Percentiles rank a stretch among this genome's conserved stretches.
Conservation (phyloP, 2,888 invertebrate species). For the Orthonychiurus folsomi region DNA sequence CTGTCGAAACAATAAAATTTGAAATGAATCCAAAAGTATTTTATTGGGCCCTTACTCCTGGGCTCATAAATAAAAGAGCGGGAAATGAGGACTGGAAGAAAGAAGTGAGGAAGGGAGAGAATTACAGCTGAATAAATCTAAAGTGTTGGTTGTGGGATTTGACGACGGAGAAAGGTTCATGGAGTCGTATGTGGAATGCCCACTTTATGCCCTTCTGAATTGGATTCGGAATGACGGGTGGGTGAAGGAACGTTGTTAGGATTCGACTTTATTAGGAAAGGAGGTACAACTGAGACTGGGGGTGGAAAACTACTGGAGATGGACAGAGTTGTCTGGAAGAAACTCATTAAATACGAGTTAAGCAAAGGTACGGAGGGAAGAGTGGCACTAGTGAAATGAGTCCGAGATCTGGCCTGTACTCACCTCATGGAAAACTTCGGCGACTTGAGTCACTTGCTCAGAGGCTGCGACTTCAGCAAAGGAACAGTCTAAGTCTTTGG, state of each 20-base stretch:
- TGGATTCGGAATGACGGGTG: background rate
- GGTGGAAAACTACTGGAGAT: background rate
- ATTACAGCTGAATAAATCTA: too few relatives aligned
- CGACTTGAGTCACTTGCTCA: slow-evolving; percentile 71
- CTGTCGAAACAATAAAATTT: too few relatives aligned
- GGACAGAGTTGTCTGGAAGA: background rate
- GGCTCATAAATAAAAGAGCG: too few relatives aligned
- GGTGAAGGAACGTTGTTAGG: background rate
- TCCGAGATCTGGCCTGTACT: slow-evolving; percentile 8
- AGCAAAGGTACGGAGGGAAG: background rate
- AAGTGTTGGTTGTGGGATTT: too few relatives aligned
- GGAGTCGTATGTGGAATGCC: background rate
- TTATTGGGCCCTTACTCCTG: too few relatives aligned
- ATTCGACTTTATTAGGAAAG: too few relatives aligned
- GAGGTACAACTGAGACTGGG: background rate
- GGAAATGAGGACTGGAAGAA: too few relatives aligned
- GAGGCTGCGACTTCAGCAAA: slow-evolving; percentile 82
- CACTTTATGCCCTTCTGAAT: background rate
- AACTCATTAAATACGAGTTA: slow-evolving; percentile 1
- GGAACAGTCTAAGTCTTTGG: slow-evolving; percentile 78
- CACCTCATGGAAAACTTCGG: slow-evolving; percentile 73
- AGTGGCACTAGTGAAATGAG: background rate
- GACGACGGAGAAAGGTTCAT: background rate
- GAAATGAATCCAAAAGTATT: too few relatives aligned
- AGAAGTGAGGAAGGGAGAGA: too few relatives aligned